Conservation (phyloP, 2,113 vertebrate genomes). For the Phoenicopterus ruber region DNA sequence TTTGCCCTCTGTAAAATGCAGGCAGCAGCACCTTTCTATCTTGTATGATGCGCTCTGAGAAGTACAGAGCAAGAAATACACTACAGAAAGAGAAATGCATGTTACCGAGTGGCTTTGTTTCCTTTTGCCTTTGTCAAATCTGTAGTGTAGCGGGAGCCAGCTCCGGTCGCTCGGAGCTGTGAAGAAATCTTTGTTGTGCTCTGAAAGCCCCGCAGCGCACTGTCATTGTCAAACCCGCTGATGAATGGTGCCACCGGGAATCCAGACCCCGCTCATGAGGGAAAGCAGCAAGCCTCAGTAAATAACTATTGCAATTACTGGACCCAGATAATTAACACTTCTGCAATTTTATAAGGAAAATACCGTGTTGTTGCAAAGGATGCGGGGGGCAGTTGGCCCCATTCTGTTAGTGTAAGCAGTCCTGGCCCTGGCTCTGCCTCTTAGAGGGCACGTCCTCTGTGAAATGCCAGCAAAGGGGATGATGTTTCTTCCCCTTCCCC, state of each 20-base stretch:
- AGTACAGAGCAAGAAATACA: not conserved
- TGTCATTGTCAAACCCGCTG: conserved; percentile 39
- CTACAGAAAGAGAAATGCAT: not conserved
- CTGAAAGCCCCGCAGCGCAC: conserved; percentile 53
- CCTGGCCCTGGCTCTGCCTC: not conserved
- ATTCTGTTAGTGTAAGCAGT: not conserved
- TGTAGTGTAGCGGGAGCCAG: conserved; percentile 49
- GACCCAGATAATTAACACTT: conserved; percentile 18
- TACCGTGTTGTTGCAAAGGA: not conserved
- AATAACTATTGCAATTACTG: not conserved
- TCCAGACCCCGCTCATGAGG: not conserved
- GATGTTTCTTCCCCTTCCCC: not conserved
- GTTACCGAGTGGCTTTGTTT: not conserved
- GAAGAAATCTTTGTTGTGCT: conserved; percentile 68
- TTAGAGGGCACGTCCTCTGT: not conserved
- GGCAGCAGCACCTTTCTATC: not conserved
- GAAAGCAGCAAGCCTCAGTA: not conserved
- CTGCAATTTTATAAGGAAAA: not conserved
- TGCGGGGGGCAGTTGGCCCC: not conserved
- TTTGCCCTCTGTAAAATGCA: not conserved
- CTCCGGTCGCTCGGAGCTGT: conserved; percentile 47
- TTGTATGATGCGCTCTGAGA: not conserved
- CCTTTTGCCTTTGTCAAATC: not conserved
- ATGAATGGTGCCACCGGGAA: conserved; percentile 64
- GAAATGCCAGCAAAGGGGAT: not conserved